phyloP scores from a whole-genome alignment of 2,797 vertebrate species.

The Bufotes viridis region DNA sequence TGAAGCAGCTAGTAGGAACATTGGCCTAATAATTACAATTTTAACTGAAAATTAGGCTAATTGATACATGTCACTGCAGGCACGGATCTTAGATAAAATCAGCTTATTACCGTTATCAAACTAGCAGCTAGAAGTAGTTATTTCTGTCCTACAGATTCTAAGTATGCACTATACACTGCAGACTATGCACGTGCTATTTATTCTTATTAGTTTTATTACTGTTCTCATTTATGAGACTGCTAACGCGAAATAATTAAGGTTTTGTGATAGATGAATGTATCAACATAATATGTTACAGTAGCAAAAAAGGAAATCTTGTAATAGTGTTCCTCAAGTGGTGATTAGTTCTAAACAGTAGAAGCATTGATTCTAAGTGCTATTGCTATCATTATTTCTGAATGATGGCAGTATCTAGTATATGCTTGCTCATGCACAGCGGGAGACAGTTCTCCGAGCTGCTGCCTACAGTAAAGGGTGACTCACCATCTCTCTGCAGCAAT shows the following conservation, averaged over 20 bases:
- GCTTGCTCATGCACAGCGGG: conserved; percentile 48
- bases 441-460: conserved; percentile 20
- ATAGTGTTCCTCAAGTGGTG: conserved; percentile 48
- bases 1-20: background rate
- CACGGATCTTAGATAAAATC: background rate
- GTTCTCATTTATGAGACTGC: conserved; percentile 50
- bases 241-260: conserved; percentile 58
- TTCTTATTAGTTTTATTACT: conserved; percentile 49
- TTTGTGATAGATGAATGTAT: conserved; percentile 56
- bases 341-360: conserved; percentile 56
- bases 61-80: conserved; percentile 13
- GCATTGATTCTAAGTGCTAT: conserved; percentile 50
- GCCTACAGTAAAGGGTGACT: conserved; percentile 29
- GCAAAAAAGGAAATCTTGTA: conserved; percentile 48
- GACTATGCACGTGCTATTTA: conserved; percentile 32
- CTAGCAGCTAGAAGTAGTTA: background rate
- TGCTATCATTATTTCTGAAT: conserved; percentile 60
- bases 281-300: conserved; percentile 47
- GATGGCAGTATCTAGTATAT: conserved; percentile 37
- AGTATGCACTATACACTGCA: conserved; percentile 19
- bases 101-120: conserved; percentile 38
- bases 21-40: conserved; percentile 21
- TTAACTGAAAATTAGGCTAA: conserved; percentile 21
- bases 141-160: conserved; percentile 10
- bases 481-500: conserved; percentile 26